phyloP scores from a whole-genome alignment of 2,113 vertebrate genomes.

The Heptranchias perlo region DNA sequence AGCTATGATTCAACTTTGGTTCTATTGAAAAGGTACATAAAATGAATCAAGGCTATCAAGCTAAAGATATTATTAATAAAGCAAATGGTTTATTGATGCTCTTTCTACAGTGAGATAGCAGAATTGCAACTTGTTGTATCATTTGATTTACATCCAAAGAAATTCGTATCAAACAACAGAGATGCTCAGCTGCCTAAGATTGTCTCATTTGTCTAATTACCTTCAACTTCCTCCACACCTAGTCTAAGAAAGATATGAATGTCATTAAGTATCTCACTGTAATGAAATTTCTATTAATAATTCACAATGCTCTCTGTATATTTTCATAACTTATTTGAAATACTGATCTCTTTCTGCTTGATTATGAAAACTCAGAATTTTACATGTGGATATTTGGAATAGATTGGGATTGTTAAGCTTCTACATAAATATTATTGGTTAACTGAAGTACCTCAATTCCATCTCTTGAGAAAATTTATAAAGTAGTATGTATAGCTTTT shows the following conservation, averaged over 20 bases:
- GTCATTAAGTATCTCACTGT: not conserved
- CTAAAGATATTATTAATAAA: not conserved
- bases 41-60: not conserved
- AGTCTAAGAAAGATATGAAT: not conserved
- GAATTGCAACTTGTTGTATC: conserved; percentile 1
- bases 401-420: not conserved
- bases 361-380: not conserved
- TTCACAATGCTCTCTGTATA: not conserved
- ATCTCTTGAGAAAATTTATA: not conserved
- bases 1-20: conserved; percentile 12
- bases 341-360: not conserved
- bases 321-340: not conserved
- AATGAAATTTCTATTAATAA: not conserved
- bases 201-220: not conserved
- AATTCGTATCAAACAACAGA: not conserved
- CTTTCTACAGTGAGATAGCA: not conserved
- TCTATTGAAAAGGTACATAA: not conserved
- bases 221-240: not conserved
- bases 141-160: not conserved
- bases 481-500: not conserved
- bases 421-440: not conserved
- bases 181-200: not conserved
- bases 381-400: not conserved
- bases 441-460: not conserved
- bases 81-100: not conserved